phyloP scores from a whole-genome alignment of 2,113 vertebrate genomes.

The Gopherus evgoodei region DNA sequence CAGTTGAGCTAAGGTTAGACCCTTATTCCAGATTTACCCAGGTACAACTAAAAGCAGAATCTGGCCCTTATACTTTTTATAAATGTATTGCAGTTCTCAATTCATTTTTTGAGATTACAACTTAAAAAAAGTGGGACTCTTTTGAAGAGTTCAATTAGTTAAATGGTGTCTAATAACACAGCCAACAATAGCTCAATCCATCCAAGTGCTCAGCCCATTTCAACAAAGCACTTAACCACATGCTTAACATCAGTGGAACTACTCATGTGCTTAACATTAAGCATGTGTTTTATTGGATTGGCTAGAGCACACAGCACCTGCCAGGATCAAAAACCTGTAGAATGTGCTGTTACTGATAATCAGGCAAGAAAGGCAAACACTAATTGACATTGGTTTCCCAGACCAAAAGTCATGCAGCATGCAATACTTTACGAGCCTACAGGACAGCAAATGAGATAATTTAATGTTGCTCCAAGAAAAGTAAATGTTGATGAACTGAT shows the following conservation, averaged over 20 bases:
- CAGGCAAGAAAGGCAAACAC: constrained; percentile 7
- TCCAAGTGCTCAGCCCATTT: constrained; percentile 45
- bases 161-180: not conserved
- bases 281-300: constrained; percentile 46
- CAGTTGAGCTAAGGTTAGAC: not conserved
- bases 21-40: not conserved
- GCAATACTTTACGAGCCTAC: not conserved
- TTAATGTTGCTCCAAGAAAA: constrained; percentile 38
- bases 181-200: not conserved
- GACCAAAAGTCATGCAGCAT: not conserved
- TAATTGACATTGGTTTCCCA: not conserved
- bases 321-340: not conserved
- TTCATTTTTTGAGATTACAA: not conserved
- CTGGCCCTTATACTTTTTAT: not conserved
- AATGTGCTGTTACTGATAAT: not conserved
- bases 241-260: constrained; percentile 43
- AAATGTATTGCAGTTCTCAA: not conserved
- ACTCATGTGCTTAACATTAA: constrained; percentile 54
- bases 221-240: constrained; percentile 65
- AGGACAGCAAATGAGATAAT: constrained; percentile 51
- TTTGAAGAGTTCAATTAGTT: not conserved
- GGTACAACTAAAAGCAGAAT: not conserved
- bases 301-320: not conserved
- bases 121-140: constrained; percentile 25
- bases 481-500: constrained; percentile 29